Evolutionary conservation across 2,113 vertebrate genomes (phyloP).

Genomic region (rat (Rattus norvegicus)): DNA sequence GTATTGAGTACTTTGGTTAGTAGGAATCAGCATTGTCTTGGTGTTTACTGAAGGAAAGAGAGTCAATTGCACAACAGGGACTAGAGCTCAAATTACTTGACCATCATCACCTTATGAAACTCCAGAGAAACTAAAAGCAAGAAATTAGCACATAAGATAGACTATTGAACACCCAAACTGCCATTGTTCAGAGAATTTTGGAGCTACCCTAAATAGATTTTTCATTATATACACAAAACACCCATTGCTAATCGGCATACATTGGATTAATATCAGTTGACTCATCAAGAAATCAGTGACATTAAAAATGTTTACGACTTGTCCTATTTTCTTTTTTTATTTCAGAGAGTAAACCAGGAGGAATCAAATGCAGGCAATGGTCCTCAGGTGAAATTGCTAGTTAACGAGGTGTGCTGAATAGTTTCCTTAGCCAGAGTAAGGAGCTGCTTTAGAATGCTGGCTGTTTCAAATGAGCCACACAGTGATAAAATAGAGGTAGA

Average conservation of each 20-base stretch:
- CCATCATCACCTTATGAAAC: slow-evolving; percentile 60
- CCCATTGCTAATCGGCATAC: not conserved
- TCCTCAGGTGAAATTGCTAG: slow-evolving; percentile 76
- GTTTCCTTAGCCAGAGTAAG: slow-evolving; percentile 63
- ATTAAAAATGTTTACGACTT: slow-evolving; percentile 16
- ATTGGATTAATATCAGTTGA: not conserved
- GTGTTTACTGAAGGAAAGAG: slow-evolving; percentile 55
- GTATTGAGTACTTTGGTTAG: not conserved
- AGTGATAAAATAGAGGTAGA: slow-evolving; percentile 64
- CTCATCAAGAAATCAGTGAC: not conserved
- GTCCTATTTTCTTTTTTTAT: not conserved
- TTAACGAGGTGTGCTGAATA: slow-evolving; percentile 76
- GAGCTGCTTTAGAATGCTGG: slow-evolving; percentile 65
- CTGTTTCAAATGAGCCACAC: slow-evolving; percentile 71
- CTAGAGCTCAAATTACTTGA: slow-evolving; percentile 67
- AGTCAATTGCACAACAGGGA: slow-evolving; percentile 37
- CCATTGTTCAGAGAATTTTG: not conserved
- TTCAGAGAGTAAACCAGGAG: slow-evolving; percentile 36
- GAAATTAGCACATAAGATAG: slow-evolving; percentile 55
- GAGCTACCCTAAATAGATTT: not conserved
- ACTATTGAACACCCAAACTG: slow-evolving; percentile 39
- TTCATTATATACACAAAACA: not conserved
- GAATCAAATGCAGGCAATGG: slow-evolving; percentile 55
- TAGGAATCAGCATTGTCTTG: slow-evolving; percentile 15
- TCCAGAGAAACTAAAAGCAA: slow-evolving; percentile 31